These are phyloP conservation scores for Tylochromis polylepis DNA, from an alignment of 2,113 vertebrate genomes.

Conservation along the genomic window DNA sequence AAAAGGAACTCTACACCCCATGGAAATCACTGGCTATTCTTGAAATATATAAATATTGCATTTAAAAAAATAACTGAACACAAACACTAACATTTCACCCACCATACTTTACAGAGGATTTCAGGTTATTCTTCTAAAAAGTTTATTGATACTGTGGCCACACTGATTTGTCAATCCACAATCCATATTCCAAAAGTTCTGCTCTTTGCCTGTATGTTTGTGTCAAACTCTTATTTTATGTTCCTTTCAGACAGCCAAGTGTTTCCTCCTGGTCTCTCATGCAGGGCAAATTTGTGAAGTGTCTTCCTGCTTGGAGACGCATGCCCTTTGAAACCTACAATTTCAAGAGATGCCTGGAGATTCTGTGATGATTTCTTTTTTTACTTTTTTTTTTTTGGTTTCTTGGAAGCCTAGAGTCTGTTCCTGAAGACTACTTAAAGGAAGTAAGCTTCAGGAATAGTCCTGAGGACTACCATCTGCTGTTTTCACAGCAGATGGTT, in stretches of 20 bases:
- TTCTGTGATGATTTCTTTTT: neutral
- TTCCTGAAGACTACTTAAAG: neutral
- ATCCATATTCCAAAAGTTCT: neutral
- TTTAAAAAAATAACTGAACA: neutral
- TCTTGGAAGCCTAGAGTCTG: neutral
- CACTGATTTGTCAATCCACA: neutral
- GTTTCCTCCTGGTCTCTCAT: neutral
- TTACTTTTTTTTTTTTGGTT: neutral
- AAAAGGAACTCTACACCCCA: neutral
- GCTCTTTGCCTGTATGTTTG: neutral
- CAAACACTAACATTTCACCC: neutral
- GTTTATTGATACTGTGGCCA: neutral
- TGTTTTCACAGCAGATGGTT: neutral
- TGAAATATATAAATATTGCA: neutral
- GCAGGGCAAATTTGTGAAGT: neutral
- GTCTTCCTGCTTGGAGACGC: neutral
- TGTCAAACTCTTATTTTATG: neutral
- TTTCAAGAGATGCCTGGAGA: neutral
- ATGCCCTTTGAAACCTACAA: neutral
- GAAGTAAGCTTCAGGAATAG: neutral
- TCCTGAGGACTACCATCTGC: neutral
- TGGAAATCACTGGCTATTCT: neutral
- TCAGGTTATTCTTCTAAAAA: neutral
- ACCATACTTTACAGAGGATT: neutral
- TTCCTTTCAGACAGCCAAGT: neutral